Percentiles rank a stretch among this genome's conserved stretches.
phyloP scores from a whole-genome alignment of 1,140 invertebrate species.

The Orchestia grillus region DNA sequence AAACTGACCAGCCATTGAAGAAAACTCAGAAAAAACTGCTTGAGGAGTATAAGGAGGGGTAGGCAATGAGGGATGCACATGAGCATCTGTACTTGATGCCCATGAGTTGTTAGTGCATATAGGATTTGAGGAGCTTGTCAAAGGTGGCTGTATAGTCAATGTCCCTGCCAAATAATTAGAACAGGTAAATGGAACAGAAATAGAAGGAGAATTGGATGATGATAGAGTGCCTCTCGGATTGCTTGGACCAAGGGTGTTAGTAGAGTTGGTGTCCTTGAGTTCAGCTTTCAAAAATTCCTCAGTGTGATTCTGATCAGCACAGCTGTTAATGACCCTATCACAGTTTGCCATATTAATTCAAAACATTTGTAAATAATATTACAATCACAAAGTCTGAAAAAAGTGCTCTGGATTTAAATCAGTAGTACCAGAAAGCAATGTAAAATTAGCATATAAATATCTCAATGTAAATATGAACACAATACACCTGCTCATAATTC shows the following conservation, averaged over 20 bases:
- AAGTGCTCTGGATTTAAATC: background rate
- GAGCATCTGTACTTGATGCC: background rate
- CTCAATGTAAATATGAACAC: too few relatives aligned
- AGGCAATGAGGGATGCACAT: background rate
- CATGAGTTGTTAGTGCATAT: background rate
- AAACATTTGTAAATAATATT: background rate
- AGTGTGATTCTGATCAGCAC: background rate
- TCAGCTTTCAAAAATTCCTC: background rate
- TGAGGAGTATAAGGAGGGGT: constrained; percentile 46
- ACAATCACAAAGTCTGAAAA: background rate
- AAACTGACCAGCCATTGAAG: background rate
- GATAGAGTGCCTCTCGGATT: background rate
- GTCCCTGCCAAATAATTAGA: background rate
- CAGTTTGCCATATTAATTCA: background rate
- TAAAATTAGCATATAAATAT: too few relatives aligned
- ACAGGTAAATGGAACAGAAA: background rate
- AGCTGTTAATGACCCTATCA: background rate
- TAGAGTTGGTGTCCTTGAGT: background rate
- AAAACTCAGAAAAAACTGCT: background rate
- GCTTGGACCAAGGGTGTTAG: background rate
- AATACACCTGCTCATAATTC: too few relatives aligned
- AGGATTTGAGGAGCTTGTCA: background rate
- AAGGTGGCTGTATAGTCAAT: background rate
- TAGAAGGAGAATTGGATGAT: background rate
- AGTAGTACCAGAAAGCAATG: background rate